phyloP scores from a whole-genome alignment of 2,888 invertebrate genomes.

The Nymphalis polychloros region DNA sequence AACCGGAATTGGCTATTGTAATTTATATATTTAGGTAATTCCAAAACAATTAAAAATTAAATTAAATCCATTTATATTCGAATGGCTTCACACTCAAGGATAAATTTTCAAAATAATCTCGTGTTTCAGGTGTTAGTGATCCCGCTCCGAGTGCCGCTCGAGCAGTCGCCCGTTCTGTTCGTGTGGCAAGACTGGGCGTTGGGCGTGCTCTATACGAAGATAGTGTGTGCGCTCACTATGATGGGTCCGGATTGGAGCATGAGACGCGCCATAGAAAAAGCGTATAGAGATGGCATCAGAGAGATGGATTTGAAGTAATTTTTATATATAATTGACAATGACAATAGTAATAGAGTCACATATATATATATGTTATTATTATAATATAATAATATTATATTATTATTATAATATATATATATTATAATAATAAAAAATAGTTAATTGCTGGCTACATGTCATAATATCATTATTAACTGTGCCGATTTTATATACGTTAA shows the following conservation, averaged over 20 bases:
- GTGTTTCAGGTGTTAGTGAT: slow-evolving; percentile 86
- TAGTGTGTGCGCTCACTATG: slow-evolving; percentile 96
- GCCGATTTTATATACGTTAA: no score
- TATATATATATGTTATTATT: no score
- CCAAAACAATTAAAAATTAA: no score
- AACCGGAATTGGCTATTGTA: no score
- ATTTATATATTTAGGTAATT: no score
- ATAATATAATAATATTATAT: no score
- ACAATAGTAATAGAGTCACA: no score
- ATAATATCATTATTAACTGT: no score
- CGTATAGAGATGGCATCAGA: slow-evolving; percentile 95
- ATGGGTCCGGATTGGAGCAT: slow-evolving; percentile 99
- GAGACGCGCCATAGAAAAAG: slow-evolving; percentile 94
- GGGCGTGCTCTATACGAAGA: slow-evolving; percentile 98
- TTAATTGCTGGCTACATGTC: no score
- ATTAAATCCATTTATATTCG: no score
- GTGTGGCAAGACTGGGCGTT: slow-evolving; percentile 99
- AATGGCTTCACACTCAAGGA: not conserved
- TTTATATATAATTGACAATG: not conserved
- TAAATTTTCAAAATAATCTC: not conserved
- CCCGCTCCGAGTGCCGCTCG: slow-evolving; percentile 94
- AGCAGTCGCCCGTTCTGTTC: slow-evolving; percentile 94
- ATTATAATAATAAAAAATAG: no score
- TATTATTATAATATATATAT: no score
- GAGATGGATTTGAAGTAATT: slow-evolving; percentile 91